Percentiles rank a stretch among this genome's conserved stretches.
These are phyloP conservation scores for Cacatua alba DNA, from an alignment of 2,113 vertebrate genomes.

Conservation along the genomic window DNA sequence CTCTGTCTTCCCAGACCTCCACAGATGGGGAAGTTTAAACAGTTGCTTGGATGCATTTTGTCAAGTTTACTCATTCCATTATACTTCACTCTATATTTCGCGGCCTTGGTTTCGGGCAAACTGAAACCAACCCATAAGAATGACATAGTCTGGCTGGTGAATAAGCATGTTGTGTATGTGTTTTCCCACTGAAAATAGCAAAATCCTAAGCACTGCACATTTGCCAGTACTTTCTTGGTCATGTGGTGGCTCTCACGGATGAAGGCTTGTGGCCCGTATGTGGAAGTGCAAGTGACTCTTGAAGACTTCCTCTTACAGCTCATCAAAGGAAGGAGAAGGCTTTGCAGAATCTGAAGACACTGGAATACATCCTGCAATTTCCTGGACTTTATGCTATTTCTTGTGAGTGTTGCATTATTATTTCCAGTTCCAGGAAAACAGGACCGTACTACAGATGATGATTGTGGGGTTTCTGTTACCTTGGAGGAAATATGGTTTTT, in stretches of 20 bases:
- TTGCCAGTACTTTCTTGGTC: background rate
- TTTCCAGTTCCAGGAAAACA: background rate
- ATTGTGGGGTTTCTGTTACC: background rate
- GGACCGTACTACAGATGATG: background rate
- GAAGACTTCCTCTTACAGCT: background rate
- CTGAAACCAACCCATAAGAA: background rate
- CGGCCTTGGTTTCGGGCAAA: background rate
- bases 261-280: fast-evolving
- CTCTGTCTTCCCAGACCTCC: background rate
- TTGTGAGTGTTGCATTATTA: background rate
- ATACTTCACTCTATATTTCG: background rate
- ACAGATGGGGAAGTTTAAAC: background rate
- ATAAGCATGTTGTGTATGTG: background rate
- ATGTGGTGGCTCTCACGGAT: fast-evolving
- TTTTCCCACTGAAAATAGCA: background rate
- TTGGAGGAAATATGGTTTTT: background rate
- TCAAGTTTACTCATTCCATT: background rate
- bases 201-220: background rate
- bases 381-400: background rate
- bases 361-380: background rate
- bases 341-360: background rate
- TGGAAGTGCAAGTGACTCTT: background rate
- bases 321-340: background rate
- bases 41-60: background rate
- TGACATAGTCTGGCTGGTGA: background rate